Conservation (phyloP, 2,888 invertebrate species). For the Drosophila antonietae region DNA sequence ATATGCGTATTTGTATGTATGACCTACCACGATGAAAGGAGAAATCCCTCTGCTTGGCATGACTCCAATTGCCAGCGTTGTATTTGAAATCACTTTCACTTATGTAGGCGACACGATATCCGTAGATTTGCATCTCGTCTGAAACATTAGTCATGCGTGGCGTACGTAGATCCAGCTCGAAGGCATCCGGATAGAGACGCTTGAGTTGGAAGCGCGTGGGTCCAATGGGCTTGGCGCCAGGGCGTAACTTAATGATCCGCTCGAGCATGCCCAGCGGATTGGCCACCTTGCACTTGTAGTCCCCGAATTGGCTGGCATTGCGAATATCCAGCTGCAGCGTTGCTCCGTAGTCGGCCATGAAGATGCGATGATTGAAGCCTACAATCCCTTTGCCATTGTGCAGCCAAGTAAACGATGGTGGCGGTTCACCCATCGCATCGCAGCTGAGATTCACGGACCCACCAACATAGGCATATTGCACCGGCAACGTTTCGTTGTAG, state of each 20-base stretch:
- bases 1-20: neutral
- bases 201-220: slow-evolving; percentile 84
- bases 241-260: slow-evolving; percentile 85
- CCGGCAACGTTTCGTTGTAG: slow-evolving; percentile 75
- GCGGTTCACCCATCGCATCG: slow-evolving; percentile 86
- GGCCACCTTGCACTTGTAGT: slow-evolving; percentile 86
- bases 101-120: slow-evolving; percentile 83
- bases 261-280: slow-evolving; percentile 86
- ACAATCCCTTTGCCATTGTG: slow-evolving; percentile 81
- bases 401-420: slow-evolving; percentile 86
- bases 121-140: slow-evolving; percentile 83
- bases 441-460: slow-evolving; percentile 88
- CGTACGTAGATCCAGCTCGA: slow-evolving; percentile 84
- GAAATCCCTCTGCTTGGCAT: slow-evolving; percentile 82
- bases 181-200: slow-evolving; percentile 81
- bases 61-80: slow-evolving; percentile 83
- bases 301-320: slow-evolving; percentile 84
- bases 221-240: slow-evolving; percentile 86
- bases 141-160: slow-evolving; percentile 77
- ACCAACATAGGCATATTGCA: slow-evolving; percentile 84
- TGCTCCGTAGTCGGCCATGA: slow-evolving; percentile 82
- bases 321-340: slow-evolving; percentile 81
- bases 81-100: slow-evolving; percentile 82
- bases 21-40: slow-evolving; percentile 83
- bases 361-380: slow-evolving; percentile 81